phyloP scores from a whole-genome alignment of 2,797 vertebrate species.

The Clarias fuscus region DNA sequence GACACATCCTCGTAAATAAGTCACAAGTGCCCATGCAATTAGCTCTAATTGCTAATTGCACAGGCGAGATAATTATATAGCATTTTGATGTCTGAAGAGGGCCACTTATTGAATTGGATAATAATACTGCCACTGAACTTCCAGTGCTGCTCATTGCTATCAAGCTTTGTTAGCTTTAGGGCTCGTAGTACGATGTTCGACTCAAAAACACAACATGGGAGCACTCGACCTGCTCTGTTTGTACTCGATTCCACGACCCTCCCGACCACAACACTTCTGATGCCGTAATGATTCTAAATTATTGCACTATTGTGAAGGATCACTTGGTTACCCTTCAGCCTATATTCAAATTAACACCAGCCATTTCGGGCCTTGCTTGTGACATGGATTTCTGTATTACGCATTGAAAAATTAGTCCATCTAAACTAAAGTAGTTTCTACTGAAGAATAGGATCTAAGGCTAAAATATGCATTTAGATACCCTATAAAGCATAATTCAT shows the following conservation, averaged over 20 bases:
- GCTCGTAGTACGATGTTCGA: slow-evolving; percentile 27
- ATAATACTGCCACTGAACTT: slow-evolving; percentile 47
- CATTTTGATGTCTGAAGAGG: slow-evolving; percentile 58
- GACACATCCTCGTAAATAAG: slow-evolving; percentile 42
- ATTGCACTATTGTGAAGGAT: slow-evolving; percentile 18
- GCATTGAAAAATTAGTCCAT: neutral
- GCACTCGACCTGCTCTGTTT: slow-evolving; percentile 38
- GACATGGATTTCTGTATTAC: slow-evolving; percentile 5
- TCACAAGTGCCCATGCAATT: slow-evolving; percentile 56
- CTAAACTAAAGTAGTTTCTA: neutral
- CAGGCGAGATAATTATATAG: slow-evolving; percentile 58
- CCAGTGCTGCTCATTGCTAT: slow-evolving; percentile 21
- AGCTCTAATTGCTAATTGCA: slow-evolving; percentile 59
- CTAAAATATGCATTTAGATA: neutral
- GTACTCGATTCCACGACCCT: slow-evolving; percentile 25
- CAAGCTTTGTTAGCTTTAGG: slow-evolving; percentile 41
- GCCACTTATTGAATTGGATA: slow-evolving; percentile 59
- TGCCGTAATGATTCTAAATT: slow-evolving; percentile 6
- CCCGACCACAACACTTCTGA: slow-evolving; percentile 28
- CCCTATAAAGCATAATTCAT: neutral
- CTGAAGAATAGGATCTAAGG: neutral
- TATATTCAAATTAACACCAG: neutral
- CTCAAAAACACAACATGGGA: slow-evolving; percentile 18
- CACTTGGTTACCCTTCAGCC: slow-evolving; percentile 8
- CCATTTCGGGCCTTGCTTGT: neutral